Conservation (phyloP, 2,797 vertebrate genomes). For the Diglossa cyanea region DNA sequence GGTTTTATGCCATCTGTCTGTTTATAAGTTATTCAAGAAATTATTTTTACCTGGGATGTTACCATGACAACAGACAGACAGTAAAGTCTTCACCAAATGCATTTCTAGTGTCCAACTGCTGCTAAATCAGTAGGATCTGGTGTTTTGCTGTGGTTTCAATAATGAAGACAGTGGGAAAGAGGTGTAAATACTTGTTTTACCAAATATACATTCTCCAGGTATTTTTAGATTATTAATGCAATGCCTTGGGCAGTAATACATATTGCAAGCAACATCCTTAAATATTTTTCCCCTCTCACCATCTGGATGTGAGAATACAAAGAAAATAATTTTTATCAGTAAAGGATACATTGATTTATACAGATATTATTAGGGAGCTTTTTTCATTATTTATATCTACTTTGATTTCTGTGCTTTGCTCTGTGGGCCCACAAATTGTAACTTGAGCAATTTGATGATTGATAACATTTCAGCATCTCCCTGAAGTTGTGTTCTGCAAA, state of each 20-base stretch:
- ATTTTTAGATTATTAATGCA: neutral
- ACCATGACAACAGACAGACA: conserved; percentile 52
- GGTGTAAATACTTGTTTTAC: neutral
- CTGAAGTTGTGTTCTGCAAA: neutral
- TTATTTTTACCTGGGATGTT: conserved; percentile 64
- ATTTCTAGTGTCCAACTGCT: conserved; percentile 32
- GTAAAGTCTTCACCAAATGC: conserved; percentile 18
- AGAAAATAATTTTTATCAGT: neutral
- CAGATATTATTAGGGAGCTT: neutral
- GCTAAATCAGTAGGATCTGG: conserved; percentile 5
- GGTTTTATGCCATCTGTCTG: conserved; percentile 45
- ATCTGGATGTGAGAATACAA: neutral
- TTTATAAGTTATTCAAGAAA: conserved; percentile 44
- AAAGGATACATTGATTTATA: neutral
- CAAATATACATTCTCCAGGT: neutral
- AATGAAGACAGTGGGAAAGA: neutral
- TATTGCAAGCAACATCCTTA: neutral
- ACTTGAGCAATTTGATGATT: neutral
- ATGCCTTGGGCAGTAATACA: neutral
- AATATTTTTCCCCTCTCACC: no score
- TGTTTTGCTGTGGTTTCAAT: neutral
- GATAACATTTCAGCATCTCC: neutral
- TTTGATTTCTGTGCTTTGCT: neutral
- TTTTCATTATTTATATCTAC: neutral
- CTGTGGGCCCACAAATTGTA: neutral